These are phyloP conservation scores for Pseudomugil gertrudae DNA, from an alignment of 2,797 vertebrate species.

Conservation along the genomic window DNA sequence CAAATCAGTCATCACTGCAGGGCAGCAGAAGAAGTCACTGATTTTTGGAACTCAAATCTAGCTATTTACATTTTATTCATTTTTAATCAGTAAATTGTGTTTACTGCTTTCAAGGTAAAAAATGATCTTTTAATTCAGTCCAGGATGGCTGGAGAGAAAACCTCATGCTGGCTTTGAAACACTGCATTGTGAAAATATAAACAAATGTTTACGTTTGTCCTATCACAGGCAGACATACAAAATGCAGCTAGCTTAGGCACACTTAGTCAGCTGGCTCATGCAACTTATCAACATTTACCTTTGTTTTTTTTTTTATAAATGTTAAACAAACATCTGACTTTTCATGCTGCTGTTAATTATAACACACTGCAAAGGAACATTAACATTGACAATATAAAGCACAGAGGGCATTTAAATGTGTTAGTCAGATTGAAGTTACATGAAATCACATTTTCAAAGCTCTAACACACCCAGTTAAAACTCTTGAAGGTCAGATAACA, in stretches of 20 bases:
- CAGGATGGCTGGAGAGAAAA: background rate
- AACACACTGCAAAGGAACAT: background rate
- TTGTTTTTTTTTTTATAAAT: background rate
- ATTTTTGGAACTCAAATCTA: background rate
- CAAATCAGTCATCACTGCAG: conserved; percentile 6
- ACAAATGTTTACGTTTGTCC: no score
- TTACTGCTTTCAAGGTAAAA: background rate
- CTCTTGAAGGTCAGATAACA: background rate
- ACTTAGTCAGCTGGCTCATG: background rate
- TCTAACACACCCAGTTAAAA: background rate
- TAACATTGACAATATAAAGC: background rate
- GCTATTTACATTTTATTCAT: background rate
- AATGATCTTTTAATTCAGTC: background rate
- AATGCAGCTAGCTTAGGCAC: no score
- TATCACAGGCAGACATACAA: no score
- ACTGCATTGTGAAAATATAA: background rate
- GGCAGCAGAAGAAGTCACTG: background rate
- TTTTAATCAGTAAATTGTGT: background rate
- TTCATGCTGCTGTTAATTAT: background rate
- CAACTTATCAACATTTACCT: background rate
- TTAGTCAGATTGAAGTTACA: background rate
- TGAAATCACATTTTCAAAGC: background rate
- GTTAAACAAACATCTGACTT: background rate
- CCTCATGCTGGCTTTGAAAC: background rate
- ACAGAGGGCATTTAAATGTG: background rate